Base-by-base conservation (phyloP, 2,113 vertebrate species). In the Pomatostomus ruficeps region DNA sequence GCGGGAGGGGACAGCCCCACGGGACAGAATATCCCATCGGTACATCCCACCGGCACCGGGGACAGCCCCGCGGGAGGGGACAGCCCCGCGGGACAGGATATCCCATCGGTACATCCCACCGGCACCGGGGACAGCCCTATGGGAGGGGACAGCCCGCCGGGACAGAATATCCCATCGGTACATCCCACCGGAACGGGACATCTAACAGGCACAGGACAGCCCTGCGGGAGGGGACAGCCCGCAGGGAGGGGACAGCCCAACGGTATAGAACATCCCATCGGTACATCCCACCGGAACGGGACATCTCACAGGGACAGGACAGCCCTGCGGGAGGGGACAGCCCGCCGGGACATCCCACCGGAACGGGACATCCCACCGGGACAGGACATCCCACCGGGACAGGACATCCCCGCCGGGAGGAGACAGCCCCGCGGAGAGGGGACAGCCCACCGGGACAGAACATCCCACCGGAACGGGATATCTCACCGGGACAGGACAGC, bases 91-190 rank as follows among this genome's bases (percentile, higher is more conserved):
- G 25, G 25, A 36, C 25, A 6, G 25, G 25, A 48, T 16, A 70
- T 2, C 46, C 7, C 24, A 9, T 5, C 6, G 25, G 10, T 25
- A 43, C n/a, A n/a, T n/a, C n/a, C n/a, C n/a, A n/a, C n/a, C n/a
- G n/a, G n/a, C n/a, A n/a, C n/a, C n/a, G 2, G 17, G 35, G 54
- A 36, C 25, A 19, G 4, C 1, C 3, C 6, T 11, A 3, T 18
- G 16, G 24, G 9, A 28, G 3, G 31, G 26, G n/a, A 48, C n/a
- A 68, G 9, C 6, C 2, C 14, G 22, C 4, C 14, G 20, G 20
- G 8, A 28, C 5, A n/a, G 33, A 46, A 28, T n/a, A 43, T 7
- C 46, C 3, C n/a, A 10, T 23, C 43, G 17, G 29, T 4, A 45
- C 29, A 65, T 61, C 35, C 14, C 36, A 17, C 10, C 29, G 18